A percentile compares a stretch with the other conserved stretches of the same genome.
Evolutionary conservation across 2,797 vertebrate species (phyloP).

Genomic region (Knipowitschia caucasica): DNA sequence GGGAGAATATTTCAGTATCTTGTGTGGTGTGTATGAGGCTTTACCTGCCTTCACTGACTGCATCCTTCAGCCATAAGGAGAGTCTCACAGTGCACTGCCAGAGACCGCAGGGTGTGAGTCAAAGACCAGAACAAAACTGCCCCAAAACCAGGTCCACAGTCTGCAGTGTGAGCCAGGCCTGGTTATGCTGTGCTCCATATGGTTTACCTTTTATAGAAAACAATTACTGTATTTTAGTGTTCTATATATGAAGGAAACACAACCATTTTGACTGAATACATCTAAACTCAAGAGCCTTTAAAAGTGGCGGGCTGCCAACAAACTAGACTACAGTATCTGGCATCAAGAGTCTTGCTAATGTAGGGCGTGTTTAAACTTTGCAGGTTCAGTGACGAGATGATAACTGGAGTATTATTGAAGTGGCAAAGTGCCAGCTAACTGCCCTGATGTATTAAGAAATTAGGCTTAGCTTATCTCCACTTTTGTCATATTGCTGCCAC

Average conservation of each 20-base stretch:
- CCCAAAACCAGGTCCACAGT: no score
- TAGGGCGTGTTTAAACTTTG: constrained; percentile 41
- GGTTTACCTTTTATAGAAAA: background rate
- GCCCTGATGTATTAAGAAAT: constrained; percentile 36
- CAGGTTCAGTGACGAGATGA: constrained; percentile 43
- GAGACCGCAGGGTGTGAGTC: no score
- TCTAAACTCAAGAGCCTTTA: constrained; percentile 19
- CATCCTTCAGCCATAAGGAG: no score
- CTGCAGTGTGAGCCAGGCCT: no score
- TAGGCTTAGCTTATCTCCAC: constrained; percentile 38
- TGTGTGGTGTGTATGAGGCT: no score
- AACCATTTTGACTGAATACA: constrained; percentile 19
- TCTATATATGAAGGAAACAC: constrained; percentile 8
- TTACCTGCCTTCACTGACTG: no score
- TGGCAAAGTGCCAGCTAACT: constrained; percentile 42
- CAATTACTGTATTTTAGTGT: background rate
- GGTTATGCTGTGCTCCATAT: background rate
- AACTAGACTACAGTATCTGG: constrained; percentile 30
- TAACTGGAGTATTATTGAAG: constrained; percentile 35
- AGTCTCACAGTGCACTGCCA: no score
- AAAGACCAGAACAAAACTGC: no score
- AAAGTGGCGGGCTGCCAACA: constrained; percentile 34
- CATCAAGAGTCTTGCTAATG: constrained; percentile 45
- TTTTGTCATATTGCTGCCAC: constrained; percentile 37
- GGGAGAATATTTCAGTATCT: no score